Conservation (phyloP, 1,140 invertebrate genomes). For the Alviniconcha marisindica region DNA sequence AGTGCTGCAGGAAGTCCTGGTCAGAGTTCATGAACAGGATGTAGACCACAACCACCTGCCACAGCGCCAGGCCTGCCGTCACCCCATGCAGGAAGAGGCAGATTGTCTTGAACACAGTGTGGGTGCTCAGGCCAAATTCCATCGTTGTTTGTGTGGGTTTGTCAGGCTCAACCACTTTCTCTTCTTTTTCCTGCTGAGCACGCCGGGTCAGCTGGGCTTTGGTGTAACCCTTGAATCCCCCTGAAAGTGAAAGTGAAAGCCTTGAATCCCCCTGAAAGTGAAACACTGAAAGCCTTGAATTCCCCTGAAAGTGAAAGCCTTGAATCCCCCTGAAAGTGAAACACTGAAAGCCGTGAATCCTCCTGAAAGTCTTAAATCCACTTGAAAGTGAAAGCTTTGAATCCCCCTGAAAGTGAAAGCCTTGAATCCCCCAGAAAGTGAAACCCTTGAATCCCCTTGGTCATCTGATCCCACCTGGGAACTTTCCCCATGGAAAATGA, state of each 20-base stretch:
- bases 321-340: neutral
- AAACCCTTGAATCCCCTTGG: no score
- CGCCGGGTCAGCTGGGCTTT: constrained; percentile 62
- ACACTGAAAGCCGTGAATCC: no score
- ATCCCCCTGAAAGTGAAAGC: neutral
- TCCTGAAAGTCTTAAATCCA: no score
- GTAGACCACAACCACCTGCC: constrained; percentile 67
- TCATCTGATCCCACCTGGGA: no score
- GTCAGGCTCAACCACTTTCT: constrained; percentile 47
- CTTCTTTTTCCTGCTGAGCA: constrained; percentile 55
- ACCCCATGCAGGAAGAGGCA: constrained; percentile 70
- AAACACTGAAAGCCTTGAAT: no score
- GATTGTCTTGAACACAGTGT: constrained; percentile 62
- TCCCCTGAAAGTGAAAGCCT: neutral
- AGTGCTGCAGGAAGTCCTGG: constrained; percentile 66
- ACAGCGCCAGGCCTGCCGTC: constrained; percentile 66
- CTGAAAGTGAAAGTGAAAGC: constrained; percentile 48
- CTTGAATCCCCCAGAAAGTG: neutral
- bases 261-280: no score
- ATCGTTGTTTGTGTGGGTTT: constrained; percentile 61
- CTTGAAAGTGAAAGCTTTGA: no score
- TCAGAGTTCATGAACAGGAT: constrained; percentile 51
- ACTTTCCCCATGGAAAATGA: neutral
- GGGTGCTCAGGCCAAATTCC: constrained; percentile 65
- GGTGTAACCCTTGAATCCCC: constrained; percentile 66